Conservation (phyloP, 2,888 invertebrate species). For the Danaus chrysippus region DNA sequence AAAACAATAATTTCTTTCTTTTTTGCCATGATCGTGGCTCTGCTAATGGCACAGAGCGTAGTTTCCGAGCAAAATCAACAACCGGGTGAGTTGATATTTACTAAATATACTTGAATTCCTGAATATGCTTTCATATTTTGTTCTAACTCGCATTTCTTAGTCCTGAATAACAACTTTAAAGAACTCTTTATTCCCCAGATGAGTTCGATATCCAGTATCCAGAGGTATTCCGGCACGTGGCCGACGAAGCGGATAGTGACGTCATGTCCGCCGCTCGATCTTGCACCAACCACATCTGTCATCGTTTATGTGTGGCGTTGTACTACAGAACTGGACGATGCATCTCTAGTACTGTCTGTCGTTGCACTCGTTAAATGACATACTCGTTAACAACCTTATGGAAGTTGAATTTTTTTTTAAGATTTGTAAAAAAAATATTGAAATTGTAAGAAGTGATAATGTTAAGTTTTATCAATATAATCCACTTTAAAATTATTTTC, state of each 20-base stretch:
- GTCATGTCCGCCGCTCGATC: background rate
- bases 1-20: slow-evolving; percentile 3
- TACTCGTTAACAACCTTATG: too few species aligned
- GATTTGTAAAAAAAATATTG: too few species aligned
- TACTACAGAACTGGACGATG: slow-evolving; percentile 18
- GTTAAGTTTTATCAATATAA: too few species aligned
- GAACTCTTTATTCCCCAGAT: background rate
- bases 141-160: too few species aligned
- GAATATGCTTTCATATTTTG: too few species aligned
- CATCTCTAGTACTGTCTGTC: slow-evolving; percentile 15
- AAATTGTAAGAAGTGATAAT: too few species aligned
- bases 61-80: slow-evolving; percentile 9
- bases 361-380: slow-evolving; percentile 6
- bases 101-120: too few species aligned
- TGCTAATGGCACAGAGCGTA: slow-evolving; percentile 11
- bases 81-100: background rate
- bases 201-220: background rate
- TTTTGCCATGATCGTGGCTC: slow-evolving; percentile 5
- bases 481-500: too few species aligned
- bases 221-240: background rate
- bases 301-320: slow-evolving; percentile 16
- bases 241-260: background rate
- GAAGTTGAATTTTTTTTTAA: too few species aligned
- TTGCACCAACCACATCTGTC: slow-evolving; percentile 19
- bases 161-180: background rate